Evolutionary conservation across 2,797 vertebrate species (phyloP), one percentile per base, ranked within the genome.

Genomic region (Cyprinodon diabolis): DNA sequence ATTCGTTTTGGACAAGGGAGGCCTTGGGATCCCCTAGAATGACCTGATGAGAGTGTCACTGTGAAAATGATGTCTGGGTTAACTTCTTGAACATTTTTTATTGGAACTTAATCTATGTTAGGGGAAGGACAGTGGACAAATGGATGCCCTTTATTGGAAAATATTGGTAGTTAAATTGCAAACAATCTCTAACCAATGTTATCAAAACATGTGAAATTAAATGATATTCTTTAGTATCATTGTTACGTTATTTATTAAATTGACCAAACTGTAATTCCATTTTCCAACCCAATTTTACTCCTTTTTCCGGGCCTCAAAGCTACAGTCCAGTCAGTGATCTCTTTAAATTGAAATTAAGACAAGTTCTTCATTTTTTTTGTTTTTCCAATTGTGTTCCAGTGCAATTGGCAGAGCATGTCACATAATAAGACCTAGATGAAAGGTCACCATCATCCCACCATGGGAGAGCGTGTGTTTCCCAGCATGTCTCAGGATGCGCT

Each of bases 381-480:
- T 66, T 1, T 49, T 66, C 66, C 73, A 79, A 55, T 74, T 86
- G 79, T n/a, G 74, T 69, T 77, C 14, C 68, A 67, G 68, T 66
- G 68, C 12, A 56, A 84, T 45, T 78, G 77, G 68, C 71, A 78
- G 63, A 25, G 78, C 73, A 75, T 76, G 49, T 77, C 51, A 2
- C 66, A 66, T 71, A 62, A 80, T 78, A 65, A 75, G 37, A 83
- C 82, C 75, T 68, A 76, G 89, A 82, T 84, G 69, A 91, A 81
- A 91, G 86, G 79, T 87, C 87, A 77, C 10, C 70, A 72, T 79
- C 78, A 81, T 82, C 82, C 75, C 87, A 71, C 80, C 43, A 51
- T 57, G 78, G 78, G 74, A 71, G 74, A 80, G 66, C 78, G 83
- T 86, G 86, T 89, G 74, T 80, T 81, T 77, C 78, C 74, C 80